Conservation (phyloP, 2,888 invertebrate species). For the Ormyrus thymus region DNA sequence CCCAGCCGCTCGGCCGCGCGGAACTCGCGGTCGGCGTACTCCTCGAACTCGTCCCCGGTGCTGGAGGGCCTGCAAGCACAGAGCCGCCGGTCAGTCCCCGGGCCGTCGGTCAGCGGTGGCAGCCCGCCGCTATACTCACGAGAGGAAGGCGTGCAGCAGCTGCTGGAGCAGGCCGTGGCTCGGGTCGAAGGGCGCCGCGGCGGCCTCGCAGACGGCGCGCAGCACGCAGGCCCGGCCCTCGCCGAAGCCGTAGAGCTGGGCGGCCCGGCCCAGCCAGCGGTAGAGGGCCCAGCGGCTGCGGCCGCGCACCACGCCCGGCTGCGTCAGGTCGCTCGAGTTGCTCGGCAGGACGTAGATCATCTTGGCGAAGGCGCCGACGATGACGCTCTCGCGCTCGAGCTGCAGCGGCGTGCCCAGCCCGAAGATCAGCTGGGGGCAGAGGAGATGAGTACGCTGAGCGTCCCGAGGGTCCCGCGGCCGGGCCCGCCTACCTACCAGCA, state of each 20-base stretch:
- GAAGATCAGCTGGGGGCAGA: conserved; percentile 69
- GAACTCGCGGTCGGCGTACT: conserved; percentile 84
- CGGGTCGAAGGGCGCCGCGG: conserved; percentile 81
- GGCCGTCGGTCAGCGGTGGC: background rate
- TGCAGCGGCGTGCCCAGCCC: conserved; percentile 74
- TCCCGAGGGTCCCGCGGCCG: too few species aligned
- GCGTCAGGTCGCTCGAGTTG: conserved; percentile 70
- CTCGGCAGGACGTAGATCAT: conserved; percentile 71
- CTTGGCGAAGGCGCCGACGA: conserved; percentile 73
- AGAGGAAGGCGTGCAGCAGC: conserved; percentile 84
- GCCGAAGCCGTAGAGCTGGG: conserved; percentile 72
- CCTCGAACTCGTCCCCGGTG: conserved; percentile 80
- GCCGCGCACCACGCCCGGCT: conserved; percentile 73
- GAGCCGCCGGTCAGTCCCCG: background rate
- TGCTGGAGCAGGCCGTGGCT: conserved; percentile 85
- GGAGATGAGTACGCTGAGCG: too few species aligned
- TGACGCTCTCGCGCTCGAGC: conserved; percentile 72
- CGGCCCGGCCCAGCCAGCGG: conserved; percentile 79
- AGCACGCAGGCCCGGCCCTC: conserved; percentile 81
- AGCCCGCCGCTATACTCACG: conserved; percentile 68
- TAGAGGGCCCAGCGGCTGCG: conserved; percentile 80
- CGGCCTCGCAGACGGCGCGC: conserved; percentile 86
- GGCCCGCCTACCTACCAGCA: background rate
- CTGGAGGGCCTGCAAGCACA: conserved; percentile 78
- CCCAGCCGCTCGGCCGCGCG: conserved; percentile 84